Percentiles rank a stretch among this genome's conserved stretches.
Conservation (phyloP, 1,140 invertebrate species). For the Diorhabda elongata region DNA sequence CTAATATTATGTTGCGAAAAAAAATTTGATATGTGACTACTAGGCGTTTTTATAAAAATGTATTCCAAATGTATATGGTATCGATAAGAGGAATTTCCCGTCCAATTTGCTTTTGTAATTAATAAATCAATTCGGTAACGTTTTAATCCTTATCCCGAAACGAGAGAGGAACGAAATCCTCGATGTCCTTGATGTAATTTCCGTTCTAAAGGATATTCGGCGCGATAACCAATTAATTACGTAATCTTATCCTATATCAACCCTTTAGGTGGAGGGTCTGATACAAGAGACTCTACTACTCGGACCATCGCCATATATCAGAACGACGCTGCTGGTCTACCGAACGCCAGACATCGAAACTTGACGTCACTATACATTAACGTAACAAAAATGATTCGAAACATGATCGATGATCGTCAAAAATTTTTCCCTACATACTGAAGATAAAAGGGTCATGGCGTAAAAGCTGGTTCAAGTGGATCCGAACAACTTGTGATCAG, state of each 20-base stretch:
- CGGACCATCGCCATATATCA: slow-evolving; percentile 31
- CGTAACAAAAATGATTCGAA: too few relatives aligned
- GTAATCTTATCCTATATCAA: slow-evolving; percentile 38
- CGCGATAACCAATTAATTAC: slow-evolving; percentile 40
- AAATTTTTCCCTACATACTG: too few relatives aligned
- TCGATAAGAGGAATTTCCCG: background rate
- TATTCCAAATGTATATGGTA: too few relatives aligned
- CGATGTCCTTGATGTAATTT: slow-evolving; percentile 25
- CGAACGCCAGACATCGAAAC: background rate
- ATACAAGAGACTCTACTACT: slow-evolving; percentile 17
- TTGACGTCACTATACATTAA: background rate
- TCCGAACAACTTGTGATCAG: too few relatives aligned
- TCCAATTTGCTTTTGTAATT: slow-evolving; percentile 14
- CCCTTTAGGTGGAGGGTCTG: slow-evolving; percentile 34
- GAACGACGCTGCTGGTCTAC: slow-evolving; percentile 16
- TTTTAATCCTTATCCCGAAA: slow-evolving; percentile 20
- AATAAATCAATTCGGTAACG: slow-evolving; percentile 23
- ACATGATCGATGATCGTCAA: too few relatives aligned
- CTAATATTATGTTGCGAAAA: slow-evolving; percentile 4
- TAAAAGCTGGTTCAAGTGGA: too few relatives aligned
- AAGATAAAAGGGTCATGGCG: too few relatives aligned
- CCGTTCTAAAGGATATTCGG: slow-evolving; percentile 24
- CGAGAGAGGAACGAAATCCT: slow-evolving; percentile 13
- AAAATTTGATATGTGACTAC: background rate
- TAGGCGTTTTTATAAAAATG: too few relatives aligned